Base-by-base conservation (phyloP, 2,797 vertebrate genomes). In the Megalops cyprinoides region DNA sequence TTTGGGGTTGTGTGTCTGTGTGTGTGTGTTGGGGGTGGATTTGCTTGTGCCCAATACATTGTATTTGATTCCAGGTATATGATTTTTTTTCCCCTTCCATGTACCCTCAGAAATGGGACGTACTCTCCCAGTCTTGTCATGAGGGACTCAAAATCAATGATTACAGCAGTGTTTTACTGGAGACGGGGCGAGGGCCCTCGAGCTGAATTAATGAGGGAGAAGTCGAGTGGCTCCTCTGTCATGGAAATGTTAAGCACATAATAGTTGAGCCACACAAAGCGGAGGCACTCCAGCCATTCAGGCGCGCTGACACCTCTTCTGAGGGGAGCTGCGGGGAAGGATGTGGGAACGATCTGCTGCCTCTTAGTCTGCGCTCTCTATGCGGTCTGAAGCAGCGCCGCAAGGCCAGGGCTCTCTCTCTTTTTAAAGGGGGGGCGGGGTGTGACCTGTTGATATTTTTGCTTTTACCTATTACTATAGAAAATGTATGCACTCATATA, bases 151-250 rank as follows among this genome's bases (percentile, higher is more conserved):
- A 96, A 93, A 96, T 94, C 93, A 95, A 94, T 95, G 92, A 97
- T 94, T 94, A 96, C 95, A 93, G 95, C 96, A 95, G 95, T 96
- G 94, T 94, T 96, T 95, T 95, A 95, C 95, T 94, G 95, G 92
- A 93, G 88, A 86, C 83, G 90, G 91, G 93, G 96, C 93, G 95
- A 94, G 94, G 93, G 93, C 94, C 94, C 95, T 96, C 89, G 77
- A 94, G 95, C 93, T 95, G 94, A 94, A 95, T 96, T 95, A 96
- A 95, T 94, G 94, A 95, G 92, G 88, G 93, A 96, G 94, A 96
- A 97, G 96, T 97, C 96, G 96, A 97, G 96, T 97, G 96, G 95
- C 95, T 95, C 95, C 95, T 97, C 96, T 96, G 94, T 97, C 90
- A 97, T 97, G 95, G 95, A 95, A 96, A 95, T 95, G 93, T 93